phyloP scores from a whole-genome alignment of 2,797 vertebrate genomes.

The Zalophus californianus region DNA sequence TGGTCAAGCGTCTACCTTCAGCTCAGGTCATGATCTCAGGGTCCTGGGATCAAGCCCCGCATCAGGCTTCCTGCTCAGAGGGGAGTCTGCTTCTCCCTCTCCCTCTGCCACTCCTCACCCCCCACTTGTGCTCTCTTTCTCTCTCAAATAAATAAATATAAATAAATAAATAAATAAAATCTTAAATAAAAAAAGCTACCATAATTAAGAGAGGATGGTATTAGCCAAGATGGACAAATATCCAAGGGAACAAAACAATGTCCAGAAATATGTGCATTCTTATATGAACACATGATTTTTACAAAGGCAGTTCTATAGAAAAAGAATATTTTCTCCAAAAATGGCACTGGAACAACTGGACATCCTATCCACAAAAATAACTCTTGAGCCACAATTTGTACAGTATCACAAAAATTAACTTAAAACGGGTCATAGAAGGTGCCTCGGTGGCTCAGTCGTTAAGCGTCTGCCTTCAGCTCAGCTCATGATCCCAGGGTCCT shows the following conservation, averaged over 20 bases:
- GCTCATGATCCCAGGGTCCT: not conserved
- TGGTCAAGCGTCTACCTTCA: too few relatives aligned
- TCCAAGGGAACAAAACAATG: not conserved
- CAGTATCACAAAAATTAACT: not conserved
- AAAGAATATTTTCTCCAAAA: not conserved
- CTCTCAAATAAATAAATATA: too few relatives aligned
- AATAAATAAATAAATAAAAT: too few relatives aligned
- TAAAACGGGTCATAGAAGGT: not conserved
- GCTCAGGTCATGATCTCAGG: too few relatives aligned
- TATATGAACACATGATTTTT: not conserved
- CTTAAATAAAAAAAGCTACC: not conserved
- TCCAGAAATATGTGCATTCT: not conserved
- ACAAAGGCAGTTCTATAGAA: not conserved
- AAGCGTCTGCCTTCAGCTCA: not conserved
- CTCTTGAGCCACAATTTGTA: not conserved
- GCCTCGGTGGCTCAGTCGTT: not conserved
- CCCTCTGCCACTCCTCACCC: too few relatives aligned
- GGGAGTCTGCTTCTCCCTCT: too few relatives aligned
- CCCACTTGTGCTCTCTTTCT: too few relatives aligned
- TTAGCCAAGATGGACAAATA: not conserved
- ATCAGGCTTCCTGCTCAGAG: too few relatives aligned
- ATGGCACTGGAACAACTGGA: not conserved
- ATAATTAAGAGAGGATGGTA: not conserved
- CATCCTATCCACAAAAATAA: not conserved
- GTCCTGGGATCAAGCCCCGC: too few relatives aligned